Evolutionary conservation across 2,113 vertebrate species (phyloP).

Genomic region (Bagarius yarrelli): DNA sequence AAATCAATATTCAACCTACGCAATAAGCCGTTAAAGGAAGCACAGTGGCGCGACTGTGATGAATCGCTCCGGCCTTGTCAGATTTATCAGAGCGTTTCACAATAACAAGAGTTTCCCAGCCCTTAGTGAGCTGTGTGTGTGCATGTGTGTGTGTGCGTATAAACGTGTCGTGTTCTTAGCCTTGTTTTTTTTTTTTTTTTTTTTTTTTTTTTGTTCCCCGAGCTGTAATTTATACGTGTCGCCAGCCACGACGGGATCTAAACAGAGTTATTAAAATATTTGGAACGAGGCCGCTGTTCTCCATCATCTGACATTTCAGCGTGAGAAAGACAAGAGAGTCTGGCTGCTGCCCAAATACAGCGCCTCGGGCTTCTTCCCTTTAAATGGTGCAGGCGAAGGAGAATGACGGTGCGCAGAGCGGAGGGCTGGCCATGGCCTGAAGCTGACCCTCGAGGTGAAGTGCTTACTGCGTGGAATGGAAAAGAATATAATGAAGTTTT

Average conservation of each 20-base stretch:
- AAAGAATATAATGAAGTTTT: no score
- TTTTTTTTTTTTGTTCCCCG: background rate
- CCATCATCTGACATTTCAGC: slow-evolving; percentile 33
- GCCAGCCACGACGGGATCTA: slow-evolving; percentile 6
- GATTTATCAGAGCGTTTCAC: slow-evolving; percentile 12
- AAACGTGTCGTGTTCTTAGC: background rate
- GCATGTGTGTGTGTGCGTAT: background rate
- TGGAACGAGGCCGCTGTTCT: slow-evolving; percentile 6
- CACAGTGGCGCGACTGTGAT: background rate
- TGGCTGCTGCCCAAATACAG: slow-evolving; percentile 56
- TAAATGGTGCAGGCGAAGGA: background rate
- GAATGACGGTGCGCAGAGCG: background rate
- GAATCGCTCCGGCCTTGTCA: slow-evolving; percentile 10
- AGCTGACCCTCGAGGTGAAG: slow-evolving; percentile 20
- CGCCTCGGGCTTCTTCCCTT: slow-evolving; percentile 49
- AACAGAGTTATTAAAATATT: slow-evolving; percentile 42
- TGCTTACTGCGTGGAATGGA: background rate
- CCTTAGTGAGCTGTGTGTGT: background rate
- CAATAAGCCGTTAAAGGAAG: background rate
- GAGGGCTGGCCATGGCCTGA: background rate
- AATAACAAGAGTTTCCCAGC: background rate
- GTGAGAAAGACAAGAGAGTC: slow-evolving; percentile 30
- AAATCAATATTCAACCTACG: slow-evolving; percentile 16
- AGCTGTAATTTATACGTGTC: slow-evolving; percentile 28
- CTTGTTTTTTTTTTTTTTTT: background rate